Base-by-base conservation (phyloP, 2,113 vertebrate species). In the Mustela nigripes region DNA sequence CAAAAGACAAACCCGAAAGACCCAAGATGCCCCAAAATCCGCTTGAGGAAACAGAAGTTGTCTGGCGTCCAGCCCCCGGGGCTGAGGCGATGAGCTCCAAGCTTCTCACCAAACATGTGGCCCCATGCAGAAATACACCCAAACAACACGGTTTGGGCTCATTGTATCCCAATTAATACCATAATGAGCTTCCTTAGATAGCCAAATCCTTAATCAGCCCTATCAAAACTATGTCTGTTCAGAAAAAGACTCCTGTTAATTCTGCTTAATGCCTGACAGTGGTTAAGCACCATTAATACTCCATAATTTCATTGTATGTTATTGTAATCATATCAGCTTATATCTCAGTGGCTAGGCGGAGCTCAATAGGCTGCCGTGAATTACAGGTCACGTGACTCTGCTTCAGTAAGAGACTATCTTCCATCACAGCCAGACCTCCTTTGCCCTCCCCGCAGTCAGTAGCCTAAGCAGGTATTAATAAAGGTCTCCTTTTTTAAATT, bases 391-490 rank as follows among this genome's bases (percentile, higher is more conserved):
- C 91, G 91, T 99, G 99, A 98, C 95, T 95, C 96, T 97, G 97
- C 98, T 98, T 98, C 98, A 94, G 98, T 98, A 98, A 98, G 98
- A 98, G 98, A 98, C 99, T 98, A 98, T 99, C 99, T 99, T 99
- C 99, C 99, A 99, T 99, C 99, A 99, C 98, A 99, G 98, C 98
- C 98, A 99, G 98, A 99, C 98, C 98, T 98, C 98, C 97, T 95
- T 92, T 99, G 98, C 98, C 98, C 99, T 99, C 98, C 98, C 98
- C 96, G 58, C 98, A 99, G 98, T 99, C 98, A 98, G 98, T 98
- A 99, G 98, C 99, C 99, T 99, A 98, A 99, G 99, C 99, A 99
- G 98, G 98, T 99, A 99, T 99, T 99, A 99, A 99, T 99, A 99
- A 99, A 99, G 99, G 99, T 99, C 99, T 99, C 99, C 98, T 98